A percentile compares a stretch with the other conserved stretches of the same genome.
Conservation (phyloP, 1,140 invertebrate genomes). For the Plutomurus gul region DNA sequence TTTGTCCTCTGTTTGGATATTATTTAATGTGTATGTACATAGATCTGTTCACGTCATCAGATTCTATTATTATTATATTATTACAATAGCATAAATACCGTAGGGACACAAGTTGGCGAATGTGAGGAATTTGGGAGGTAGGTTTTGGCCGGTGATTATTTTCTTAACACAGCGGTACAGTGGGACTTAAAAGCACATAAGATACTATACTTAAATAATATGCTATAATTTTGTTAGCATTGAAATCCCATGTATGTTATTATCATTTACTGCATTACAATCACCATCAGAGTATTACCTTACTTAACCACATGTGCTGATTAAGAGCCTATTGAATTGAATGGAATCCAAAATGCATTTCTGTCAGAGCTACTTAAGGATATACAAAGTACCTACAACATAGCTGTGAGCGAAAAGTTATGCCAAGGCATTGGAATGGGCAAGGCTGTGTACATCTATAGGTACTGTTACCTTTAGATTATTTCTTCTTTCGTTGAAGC, state of each 20-base stretch:
- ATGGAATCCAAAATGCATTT: not conserved
- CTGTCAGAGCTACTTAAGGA: not conserved
- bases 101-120: no score
- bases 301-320: slow-evolving; percentile 2
- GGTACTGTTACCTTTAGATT: no score
- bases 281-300: not conserved
- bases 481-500: no score
- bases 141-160: no score
- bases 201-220: not conserved
- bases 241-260: slow-evolving; percentile 15
- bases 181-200: not conserved
- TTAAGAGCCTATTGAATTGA: not conserved
- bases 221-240: slow-evolving; percentile 7
- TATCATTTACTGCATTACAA: not conserved
- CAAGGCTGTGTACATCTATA: no score
- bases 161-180: not conserved
- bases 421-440: not conserved
- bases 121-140: no score
- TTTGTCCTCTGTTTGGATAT: not conserved
- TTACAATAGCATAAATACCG: no score
- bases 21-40: not conserved
- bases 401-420: not conserved
- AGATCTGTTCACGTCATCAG: no score
- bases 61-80: no score
- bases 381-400: not conserved